Conservation (phyloP, 2,797 vertebrate species). For the Hippopotamyrus pictus region DNA sequence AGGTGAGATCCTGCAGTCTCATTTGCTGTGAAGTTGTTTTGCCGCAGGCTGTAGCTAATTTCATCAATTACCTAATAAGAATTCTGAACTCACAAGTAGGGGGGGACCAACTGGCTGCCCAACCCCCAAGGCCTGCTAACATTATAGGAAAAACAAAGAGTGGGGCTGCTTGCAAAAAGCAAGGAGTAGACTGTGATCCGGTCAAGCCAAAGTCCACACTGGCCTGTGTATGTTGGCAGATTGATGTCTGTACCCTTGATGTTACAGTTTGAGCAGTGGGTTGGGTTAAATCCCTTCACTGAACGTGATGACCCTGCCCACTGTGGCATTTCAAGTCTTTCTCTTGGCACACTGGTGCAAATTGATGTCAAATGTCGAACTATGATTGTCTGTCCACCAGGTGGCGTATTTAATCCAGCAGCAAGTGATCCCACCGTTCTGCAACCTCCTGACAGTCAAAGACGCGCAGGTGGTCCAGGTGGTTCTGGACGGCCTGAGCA, state of each 20-base stretch:
- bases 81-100: neutral
- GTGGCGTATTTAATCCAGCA: conserved; percentile 96
- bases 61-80: neutral
- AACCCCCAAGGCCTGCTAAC: no score
- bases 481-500: conserved; percentile 95
- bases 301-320: neutral
- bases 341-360: neutral
- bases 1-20: conserved; percentile 60
- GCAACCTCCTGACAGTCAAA: conserved; percentile 95
- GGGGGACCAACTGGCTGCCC: neutral
- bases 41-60: neutral
- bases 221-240: neutral
- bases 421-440: conserved; percentile 97
- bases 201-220: neutral
- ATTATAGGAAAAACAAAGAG: neutral
- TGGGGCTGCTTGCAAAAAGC: neutral
- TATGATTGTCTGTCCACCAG: conserved; percentile 47
- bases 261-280: neutral
- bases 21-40: neutral
- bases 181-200: neutral
- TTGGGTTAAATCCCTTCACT: neutral
- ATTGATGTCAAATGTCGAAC: neutral
- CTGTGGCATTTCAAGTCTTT: neutral
- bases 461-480: conserved; percentile 97
- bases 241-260: neutral